phyloP scores from a whole-genome alignment of 1,140 invertebrate genomes.

The Galendromus occidentalis region DNA sequence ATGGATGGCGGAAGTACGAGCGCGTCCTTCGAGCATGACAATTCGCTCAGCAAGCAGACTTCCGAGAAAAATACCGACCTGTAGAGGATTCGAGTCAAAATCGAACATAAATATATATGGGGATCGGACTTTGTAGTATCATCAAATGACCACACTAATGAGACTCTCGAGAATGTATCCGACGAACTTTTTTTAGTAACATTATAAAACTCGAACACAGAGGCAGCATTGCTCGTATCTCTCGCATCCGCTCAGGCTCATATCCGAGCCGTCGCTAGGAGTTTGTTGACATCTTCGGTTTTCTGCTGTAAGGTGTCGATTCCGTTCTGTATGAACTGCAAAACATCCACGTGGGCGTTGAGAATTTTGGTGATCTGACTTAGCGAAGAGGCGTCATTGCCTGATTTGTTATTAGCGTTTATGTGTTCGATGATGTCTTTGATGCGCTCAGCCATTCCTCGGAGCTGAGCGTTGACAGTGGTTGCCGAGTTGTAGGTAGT shows the following conservation, averaged over 20 bases:
- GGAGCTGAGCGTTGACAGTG: constrained; percentile 71
- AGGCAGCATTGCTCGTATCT: no score
- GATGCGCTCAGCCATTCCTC: constrained; percentile 79
- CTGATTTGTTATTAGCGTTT: constrained; percentile 61
- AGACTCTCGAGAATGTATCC: no score
- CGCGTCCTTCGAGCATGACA: no score
- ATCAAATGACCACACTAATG: no score
- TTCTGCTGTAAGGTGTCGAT: background rate
- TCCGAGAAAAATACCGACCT: no score
- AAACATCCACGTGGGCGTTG: constrained; percentile 85
- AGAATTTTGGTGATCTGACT: constrained; percentile 74
- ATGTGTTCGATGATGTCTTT: constrained; percentile 86
- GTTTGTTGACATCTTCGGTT: background rate
- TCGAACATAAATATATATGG: no score
- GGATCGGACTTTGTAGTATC: no score
- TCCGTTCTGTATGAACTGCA: constrained; percentile 52
- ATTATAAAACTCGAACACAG: no score
- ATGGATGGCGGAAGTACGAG: no score
- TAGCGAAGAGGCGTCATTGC: constrained; percentile 66
- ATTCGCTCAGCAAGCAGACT: no score
- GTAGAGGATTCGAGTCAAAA: no score
- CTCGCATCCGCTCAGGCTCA: constrained; percentile 20
- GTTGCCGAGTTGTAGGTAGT: constrained; percentile 68
- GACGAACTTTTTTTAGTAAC: no score
- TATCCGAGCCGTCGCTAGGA: constrained; percentile 18